phyloP scores from a whole-genome alignment of 2,113 vertebrate species.

The Dipodomys merriami region DNA sequence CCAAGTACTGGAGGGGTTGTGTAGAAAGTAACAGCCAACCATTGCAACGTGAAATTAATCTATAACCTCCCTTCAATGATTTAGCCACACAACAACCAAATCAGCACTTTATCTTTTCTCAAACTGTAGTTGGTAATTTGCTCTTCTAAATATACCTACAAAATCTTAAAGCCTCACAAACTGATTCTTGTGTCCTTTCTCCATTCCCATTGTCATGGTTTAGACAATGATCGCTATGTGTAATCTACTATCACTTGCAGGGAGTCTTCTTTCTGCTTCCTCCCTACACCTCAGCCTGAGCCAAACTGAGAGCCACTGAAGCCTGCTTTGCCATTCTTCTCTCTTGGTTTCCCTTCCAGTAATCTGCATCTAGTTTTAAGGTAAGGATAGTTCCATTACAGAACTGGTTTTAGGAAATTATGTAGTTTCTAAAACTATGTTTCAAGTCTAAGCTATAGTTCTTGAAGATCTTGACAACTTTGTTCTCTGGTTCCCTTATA shows the following conservation, averaged over 20 bases:
- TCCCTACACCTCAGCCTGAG: neutral
- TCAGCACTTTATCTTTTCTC: constrained; percentile 5
- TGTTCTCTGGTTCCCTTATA: constrained; percentile 31
- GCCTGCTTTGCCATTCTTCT: neutral
- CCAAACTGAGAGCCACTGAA: neutral
- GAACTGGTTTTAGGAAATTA: constrained; percentile 32
- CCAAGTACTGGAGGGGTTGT: too few relatives aligned
- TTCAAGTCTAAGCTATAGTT: constrained; percentile 49
- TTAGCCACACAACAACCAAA: neutral
- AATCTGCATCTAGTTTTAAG: constrained; percentile 11
- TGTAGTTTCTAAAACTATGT: constrained; percentile 46
- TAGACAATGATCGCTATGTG: neutral
- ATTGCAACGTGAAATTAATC: neutral
- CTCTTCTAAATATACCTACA: neutral
- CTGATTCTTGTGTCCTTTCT: neutral
- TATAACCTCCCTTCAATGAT: neutral
- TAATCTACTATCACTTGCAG: neutral
- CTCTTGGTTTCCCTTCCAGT: neutral
- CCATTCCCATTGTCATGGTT: neutral
- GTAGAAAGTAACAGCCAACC: neutral
- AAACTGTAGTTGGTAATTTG: neutral
- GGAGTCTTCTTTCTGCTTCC: neutral
- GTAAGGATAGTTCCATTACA: neutral
- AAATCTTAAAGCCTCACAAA: neutral
- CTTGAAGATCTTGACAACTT: constrained; percentile 45